These are phyloP conservation scores for Cygnus olor DNA, from an alignment of 2,797 vertebrate genomes.

Conservation along the genomic window DNA sequence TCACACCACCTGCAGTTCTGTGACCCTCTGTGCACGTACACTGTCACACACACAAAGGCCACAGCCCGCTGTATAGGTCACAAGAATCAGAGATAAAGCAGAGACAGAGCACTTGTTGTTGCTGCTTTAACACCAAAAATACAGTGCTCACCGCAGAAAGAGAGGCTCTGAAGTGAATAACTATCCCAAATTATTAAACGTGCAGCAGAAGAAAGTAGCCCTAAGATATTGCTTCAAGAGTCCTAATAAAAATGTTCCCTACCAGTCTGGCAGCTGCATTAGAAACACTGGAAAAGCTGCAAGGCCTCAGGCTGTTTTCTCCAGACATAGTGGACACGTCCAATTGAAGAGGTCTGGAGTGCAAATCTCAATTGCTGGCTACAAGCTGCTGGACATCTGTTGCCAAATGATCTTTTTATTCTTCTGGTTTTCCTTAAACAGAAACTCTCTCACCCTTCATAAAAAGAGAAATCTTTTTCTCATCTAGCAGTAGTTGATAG, in stretches of 20 bases:
- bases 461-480: neutral
- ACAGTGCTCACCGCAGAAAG: neutral
- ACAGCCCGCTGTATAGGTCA: neutral
- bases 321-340: neutral
- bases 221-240: neutral
- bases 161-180: neutral
- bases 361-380: neutral
- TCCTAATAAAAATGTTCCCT: neutral
- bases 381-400: neutral
- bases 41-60: neutral
- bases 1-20: neutral
- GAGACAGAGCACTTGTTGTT: neutral
- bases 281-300: neutral
- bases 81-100: neutral
- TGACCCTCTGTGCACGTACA: neutral
- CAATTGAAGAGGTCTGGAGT: neutral
- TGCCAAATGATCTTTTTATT: slow-evolving; percentile 36
- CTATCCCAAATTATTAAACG: neutral
- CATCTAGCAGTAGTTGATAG: neutral
- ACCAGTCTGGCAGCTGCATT: neutral
- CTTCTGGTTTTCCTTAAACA: slow-evolving; percentile 2
- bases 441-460: neutral
- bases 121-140: neutral
- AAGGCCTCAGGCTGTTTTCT: neutral
- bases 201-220: neutral